Conservation (phyloP, 1,140 invertebrate genomes). For the Drosophila equinoxialis region DNA sequence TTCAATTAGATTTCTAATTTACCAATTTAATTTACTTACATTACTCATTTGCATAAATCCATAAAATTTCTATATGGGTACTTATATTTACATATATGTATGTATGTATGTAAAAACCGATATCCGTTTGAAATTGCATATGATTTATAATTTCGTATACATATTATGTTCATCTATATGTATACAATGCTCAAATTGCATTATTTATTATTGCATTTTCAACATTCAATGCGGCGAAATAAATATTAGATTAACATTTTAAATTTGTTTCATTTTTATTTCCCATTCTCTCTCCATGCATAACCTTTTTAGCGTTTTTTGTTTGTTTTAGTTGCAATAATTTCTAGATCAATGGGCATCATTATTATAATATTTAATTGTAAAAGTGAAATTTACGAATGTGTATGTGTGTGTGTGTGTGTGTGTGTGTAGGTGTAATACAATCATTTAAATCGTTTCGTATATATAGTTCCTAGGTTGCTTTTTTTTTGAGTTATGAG, state of each 20-base stretch:
- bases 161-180: slow-evolving; percentile 15
- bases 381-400: neutral
- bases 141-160: slow-evolving; percentile 51
- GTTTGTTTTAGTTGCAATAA: slow-evolving; percentile 32
- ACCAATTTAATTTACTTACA: slow-evolving; percentile 55
- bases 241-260: slow-evolving; percentile 1
- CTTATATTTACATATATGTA: neutral
- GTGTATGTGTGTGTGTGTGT: neutral
- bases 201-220: slow-evolving; percentile 49
- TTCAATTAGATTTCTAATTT: slow-evolving; percentile 32
- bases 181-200: slow-evolving; percentile 40
- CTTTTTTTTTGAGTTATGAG: neutral
- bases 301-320: neutral
- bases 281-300: neutral
- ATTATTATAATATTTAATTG: slow-evolving; percentile 2
- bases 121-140: slow-evolving; percentile 32
- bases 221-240: slow-evolving; percentile 7
- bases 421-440: neutral
- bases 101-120: neutral
- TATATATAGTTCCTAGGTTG: neutral
- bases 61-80: slow-evolving; percentile 19
- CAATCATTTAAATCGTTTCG: neutral
- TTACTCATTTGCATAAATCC: slow-evolving; percentile 47
- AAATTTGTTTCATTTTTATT: neutral
- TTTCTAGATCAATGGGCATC: slow-evolving; percentile 5